Conservation (phyloP, 2,797 vertebrate genomes). For the Oreochromis grahami region DNA sequence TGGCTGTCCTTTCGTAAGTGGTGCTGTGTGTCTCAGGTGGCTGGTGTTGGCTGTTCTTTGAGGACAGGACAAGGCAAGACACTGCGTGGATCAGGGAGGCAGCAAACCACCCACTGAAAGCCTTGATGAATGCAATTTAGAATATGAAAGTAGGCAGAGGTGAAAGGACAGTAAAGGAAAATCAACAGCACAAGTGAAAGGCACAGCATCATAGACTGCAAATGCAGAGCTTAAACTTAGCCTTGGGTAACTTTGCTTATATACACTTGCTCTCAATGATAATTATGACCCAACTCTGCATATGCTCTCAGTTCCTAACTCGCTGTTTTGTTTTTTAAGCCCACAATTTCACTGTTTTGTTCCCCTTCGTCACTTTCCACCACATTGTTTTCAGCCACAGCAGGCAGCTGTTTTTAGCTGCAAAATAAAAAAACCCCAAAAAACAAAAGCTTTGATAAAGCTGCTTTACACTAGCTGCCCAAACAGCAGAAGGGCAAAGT, state of each 20-base stretch:
- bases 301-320: neutral
- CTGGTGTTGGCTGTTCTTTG: constrained; percentile 37
- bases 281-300: neutral
- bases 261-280: neutral
- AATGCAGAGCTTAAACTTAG: neutral
- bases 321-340: neutral
- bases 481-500: neutral
- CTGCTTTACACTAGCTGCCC: neutral
- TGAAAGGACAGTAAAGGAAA: neutral
- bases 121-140: neutral
- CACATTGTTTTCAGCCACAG: neutral
- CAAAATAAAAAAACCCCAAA: neutral
- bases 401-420: neutral
- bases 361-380: neutral
- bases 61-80: constrained; percentile 43
- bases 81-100: constrained; percentile 23
- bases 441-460: neutral
- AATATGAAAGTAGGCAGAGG: neutral
- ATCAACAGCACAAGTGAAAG: neutral
- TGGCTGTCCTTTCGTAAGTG: constrained; percentile 53
- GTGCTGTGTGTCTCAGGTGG: constrained; percentile 50
- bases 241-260: neutral
- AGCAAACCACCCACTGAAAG: neutral
- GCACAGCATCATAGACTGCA: neutral
- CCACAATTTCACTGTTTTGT: neutral